These are phyloP conservation scores for Pangasius larnaudii DNA, from an alignment of 2,797 vertebrate genomes.

Conservation along the genomic window DNA sequence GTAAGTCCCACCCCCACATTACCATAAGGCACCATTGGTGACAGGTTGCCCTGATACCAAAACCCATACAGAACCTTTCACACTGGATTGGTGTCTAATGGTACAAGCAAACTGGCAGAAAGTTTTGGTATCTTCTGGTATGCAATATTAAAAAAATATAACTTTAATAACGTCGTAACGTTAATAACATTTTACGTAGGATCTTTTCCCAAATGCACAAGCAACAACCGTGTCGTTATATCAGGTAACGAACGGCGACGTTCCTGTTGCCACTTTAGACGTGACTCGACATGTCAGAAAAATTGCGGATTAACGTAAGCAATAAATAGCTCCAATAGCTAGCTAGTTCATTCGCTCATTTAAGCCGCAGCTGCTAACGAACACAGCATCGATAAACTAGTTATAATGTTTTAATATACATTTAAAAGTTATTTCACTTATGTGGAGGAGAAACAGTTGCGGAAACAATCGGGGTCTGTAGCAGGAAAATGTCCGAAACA, in stretches of 20 bases:
- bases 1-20: not conserved
- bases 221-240: not conserved
- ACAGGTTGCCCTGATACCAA: not conserved
- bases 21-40: not conserved
- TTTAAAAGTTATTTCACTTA: not conserved
- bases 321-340: no score
- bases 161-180: not conserved
- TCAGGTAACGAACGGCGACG: not conserved
- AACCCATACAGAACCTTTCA: not conserved
- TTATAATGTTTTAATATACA: no score
- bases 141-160: not conserved
- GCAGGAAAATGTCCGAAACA: not conserved
- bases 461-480: not conserved
- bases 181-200: not conserved
- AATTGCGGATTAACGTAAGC: no score
- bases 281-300: no score
- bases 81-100: not conserved
- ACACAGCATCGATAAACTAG: no score
- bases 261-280: no score
- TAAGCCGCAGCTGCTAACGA: no score
- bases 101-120: not conserved
- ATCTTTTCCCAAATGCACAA: not conserved
- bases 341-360: no score
- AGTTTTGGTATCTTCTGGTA: not conserved
- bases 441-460: not conserved